Conservation (phyloP, 1,140 invertebrate species). For the Ooceraea biroi region DNA sequence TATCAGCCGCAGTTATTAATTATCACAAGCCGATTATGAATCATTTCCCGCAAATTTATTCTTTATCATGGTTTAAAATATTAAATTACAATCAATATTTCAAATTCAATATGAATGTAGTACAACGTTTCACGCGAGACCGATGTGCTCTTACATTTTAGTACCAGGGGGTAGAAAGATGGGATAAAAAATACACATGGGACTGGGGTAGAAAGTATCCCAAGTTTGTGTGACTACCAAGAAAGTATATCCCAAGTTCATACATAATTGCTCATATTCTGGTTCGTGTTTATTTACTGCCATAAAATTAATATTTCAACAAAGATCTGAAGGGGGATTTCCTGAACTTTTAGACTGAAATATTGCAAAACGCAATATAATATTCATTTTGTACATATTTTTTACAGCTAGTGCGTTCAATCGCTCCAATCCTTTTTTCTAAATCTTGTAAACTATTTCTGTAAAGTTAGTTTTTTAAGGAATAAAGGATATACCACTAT, state of each 20-base stretch:
- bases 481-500: too few relatives aligned
- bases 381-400: not conserved
- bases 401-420: not conserved
- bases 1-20: too few relatives aligned
- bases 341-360: not conserved
- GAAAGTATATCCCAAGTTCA: constrained; percentile 10
- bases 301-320: not conserved
- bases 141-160: not conserved
- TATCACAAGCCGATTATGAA: too few relatives aligned
- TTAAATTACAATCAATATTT: not conserved
- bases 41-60: too few relatives aligned
- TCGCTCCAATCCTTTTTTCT: not conserved
- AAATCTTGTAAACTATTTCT: not conserved
- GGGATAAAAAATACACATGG: too few relatives aligned
- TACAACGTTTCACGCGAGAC: not conserved
- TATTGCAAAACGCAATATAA: not conserved
- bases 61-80: not conserved
- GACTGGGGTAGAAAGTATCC: constrained; percentile 2
- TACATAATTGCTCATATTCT: not conserved
- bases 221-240: not conserved
- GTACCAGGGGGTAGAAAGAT: constrained; percentile 2
- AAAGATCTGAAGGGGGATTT: not conserved
- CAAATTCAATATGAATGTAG: not conserved
- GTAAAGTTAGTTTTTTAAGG: too few relatives aligned
- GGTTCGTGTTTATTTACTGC: not conserved